Conservation (phyloP, 2,888 invertebrate species). For the Microplitis manilae region DNA sequence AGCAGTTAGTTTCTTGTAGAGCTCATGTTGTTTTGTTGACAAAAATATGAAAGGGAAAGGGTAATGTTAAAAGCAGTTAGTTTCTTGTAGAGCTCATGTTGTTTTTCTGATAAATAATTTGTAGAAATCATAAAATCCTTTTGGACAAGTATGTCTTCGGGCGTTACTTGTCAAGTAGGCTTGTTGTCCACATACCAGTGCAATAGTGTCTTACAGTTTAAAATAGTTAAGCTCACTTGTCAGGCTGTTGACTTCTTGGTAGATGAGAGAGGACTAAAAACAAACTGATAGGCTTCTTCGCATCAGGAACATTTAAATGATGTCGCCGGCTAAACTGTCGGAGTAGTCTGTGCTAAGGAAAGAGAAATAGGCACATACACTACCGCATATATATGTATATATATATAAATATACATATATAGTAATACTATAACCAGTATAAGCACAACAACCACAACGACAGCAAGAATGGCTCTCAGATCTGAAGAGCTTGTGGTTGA, state of each 20-base stretch:
- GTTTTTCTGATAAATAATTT: too few relatives aligned
- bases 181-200: neutral
- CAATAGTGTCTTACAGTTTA: neutral
- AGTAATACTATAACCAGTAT: neutral
- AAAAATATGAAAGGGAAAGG: too few relatives aligned
- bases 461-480: conserved; percentile 64
- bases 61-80: too few relatives aligned
- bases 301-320: conserved; percentile 69
- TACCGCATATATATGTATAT: neutral
- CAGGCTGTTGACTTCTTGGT: conserved; percentile 59
- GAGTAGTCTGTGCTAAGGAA: conserved; percentile 45
- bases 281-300: conserved; percentile 49
- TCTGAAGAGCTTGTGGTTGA: conserved; percentile 42
- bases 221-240: neutral
- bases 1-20: too few relatives aligned
- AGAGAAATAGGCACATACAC: conserved; percentile 42
- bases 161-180: neutral
- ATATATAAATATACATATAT: neutral
- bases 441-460: conserved; percentile 31
- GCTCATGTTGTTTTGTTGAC: too few relatives aligned
- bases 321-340: conserved; percentile 59
- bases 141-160: neutral
- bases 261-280: conserved; percentile 68
- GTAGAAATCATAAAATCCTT: too few relatives aligned
- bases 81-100: too few relatives aligned